These are phyloP conservation scores for Diachasmimorpha longicaudata DNA, from an alignment of 1,140 invertebrate genomes.

Conservation along the genomic window DNA sequence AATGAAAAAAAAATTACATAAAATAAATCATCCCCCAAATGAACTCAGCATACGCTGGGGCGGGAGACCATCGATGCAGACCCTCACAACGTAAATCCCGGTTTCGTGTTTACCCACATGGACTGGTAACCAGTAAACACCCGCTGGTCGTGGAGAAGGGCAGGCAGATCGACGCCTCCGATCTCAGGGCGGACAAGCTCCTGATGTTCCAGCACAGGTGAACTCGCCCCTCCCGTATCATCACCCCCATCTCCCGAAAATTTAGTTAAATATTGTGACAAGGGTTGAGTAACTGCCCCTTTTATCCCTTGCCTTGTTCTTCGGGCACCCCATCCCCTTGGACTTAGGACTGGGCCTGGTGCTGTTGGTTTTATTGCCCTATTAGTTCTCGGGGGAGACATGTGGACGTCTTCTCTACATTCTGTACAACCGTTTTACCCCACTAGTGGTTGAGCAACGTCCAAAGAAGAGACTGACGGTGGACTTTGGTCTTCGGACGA, in stretches of 20 bases:
- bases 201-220: constrained; percentile 87
- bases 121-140: constrained; percentile 93
- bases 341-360: constrained; percentile 87
- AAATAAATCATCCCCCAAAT: background rate
- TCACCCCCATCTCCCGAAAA: background rate
- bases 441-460: no score
- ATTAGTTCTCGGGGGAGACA: constrained; percentile 85
- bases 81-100: constrained; percentile 92
- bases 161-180: constrained; percentile 83
- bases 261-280: no score
- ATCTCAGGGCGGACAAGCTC: constrained; percentile 87
- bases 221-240: constrained; percentile 39
- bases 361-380: constrained; percentile 83
- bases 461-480: no score
- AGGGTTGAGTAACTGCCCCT: background rate
- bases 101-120: constrained; percentile 96
- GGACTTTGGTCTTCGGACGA: no score
- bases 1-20: background rate
- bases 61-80: constrained; percentile 73
- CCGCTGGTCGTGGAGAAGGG: constrained; percentile 88
- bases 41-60: background rate
- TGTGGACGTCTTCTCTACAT: constrained; percentile 76
- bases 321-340: constrained; percentile 82
- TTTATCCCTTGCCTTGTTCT: constrained; percentile 19
- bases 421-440: no score